Evolutionary conservation across 2,113 vertebrate genomes (phyloP), one percentile per base, ranked within the genome.

Genomic region (Microcebus griseorufus): DNA sequence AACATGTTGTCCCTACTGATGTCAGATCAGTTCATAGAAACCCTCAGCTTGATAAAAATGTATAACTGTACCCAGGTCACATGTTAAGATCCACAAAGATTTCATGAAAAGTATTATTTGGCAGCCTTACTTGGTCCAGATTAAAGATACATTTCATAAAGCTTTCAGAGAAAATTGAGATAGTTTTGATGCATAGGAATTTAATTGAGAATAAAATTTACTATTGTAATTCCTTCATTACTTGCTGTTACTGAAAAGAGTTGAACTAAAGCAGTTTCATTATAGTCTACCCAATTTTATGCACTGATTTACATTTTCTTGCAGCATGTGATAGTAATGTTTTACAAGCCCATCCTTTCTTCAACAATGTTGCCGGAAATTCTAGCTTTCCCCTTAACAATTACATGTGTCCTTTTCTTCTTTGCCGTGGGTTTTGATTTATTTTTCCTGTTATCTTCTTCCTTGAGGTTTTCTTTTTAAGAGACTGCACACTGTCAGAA

Each of bases 311-410:
- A 64, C 67, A 82, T 93, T 93, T 94, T 81, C 79, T 75, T 83
- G 60, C 55, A 95, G 88, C 32, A 25, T 29, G 55, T 89, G 69
- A 51, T 45, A 83, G 69, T 94, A 78, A 96, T 87, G 72, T 92
- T 84, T 92, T 86, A 96, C 92, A 96, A 81, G 81, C 73, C 73
- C 92, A 9, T 92, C 82, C 72, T 62, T 88, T 48, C 45, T 81
- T 83, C 20, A 37, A 60, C 80, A 12, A 67, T 45, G 22, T 11
- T 90, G 60, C 14, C 29, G 4, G 60, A n/a, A 69, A 90, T 51
- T 45, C 58, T 88, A 78, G 51, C 32, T 39, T 90, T 64, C 51
- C 32, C 45, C 8, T 79, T 60, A 69, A 65, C 11, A 60, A 25
- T 62, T 51, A 37, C 34, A 76, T 82, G 55, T 88, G 42, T 81